Conservation (phyloP, 2,888 invertebrate species). For the Drosophila percnosoma region DNA sequence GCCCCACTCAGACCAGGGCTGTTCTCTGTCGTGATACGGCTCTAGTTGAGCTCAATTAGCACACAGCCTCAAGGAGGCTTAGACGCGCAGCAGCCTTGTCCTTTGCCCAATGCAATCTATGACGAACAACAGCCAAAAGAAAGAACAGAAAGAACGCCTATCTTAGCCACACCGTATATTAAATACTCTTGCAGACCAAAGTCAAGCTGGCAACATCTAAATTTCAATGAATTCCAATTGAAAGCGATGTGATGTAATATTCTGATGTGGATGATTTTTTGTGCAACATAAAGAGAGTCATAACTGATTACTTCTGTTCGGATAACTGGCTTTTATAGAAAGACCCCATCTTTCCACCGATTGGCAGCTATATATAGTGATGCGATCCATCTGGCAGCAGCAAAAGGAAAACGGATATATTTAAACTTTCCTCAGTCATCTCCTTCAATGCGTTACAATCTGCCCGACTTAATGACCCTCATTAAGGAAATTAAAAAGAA, state of each 20-base stretch:
- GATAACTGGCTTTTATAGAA: neutral
- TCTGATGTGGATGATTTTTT: neutral
- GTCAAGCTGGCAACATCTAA: neutral
- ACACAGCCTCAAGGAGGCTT: constrained; percentile 31
- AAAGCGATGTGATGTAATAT: neutral
- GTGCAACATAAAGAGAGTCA: neutral
- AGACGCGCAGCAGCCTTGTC: constrained; percentile 10
- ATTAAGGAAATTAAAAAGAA: constrained; percentile 8
- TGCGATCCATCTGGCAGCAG: neutral
- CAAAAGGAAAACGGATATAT: too few relatives aligned
- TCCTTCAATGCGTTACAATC: neutral
- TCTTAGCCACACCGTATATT: neutral
- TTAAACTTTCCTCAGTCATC: neutral
- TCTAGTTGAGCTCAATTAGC: constrained; percentile 48
- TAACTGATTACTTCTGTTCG: neutral
- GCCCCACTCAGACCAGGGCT: constrained; percentile 9
- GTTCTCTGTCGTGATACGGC: constrained; percentile 29
- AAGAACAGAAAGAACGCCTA: too few relatives aligned
- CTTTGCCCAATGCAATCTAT: constrained; percentile 26
- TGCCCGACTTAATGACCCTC: neutral
- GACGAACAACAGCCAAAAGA: constrained; percentile 13
- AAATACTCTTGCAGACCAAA: neutral
- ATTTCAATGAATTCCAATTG: neutral
- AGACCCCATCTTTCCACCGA: too few relatives aligned
- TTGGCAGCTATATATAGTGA: neutral